Evolutionary conservation across 92 coral and sea anemone species (phyloP), one percentile per base, ranked within the genome.

Genomic region (Zoanthus sociatus): DNA sequence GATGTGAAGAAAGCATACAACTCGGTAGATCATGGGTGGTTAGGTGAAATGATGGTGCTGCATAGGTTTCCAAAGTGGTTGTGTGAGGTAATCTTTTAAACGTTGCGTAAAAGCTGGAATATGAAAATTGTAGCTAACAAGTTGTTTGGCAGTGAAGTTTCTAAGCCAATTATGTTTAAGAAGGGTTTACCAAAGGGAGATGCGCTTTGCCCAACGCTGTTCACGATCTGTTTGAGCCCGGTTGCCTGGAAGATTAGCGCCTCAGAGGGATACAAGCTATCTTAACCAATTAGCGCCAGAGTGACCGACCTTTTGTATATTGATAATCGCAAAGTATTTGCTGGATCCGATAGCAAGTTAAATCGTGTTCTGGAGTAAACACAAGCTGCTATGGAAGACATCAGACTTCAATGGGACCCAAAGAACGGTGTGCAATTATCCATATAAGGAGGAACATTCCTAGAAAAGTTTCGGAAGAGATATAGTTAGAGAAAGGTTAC

Each of bases 211-310:
- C 58, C 90, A 83, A 71, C 32, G 14, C 68, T 72, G 7, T 88
- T 83, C 53, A 83, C 89, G 16, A 55, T 50, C 56, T 83, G 75
- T 89, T 81, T 88, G 13, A 88, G 71, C 51, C 71, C 89, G 13
- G 73, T 85, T 30, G 88, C 88, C 31, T 85, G 86, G 83, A 84
- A 88, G 60, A 20, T 83, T 20, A 88, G 56, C 26, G 89, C 82
- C 55, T 26, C 91, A 47, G 87, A 79, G 68, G 91, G 89, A 14
- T 88, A 88, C 89, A 88, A 83, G 67, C 46, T 83, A 45, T 83
- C 75, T 5, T 68, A 83, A 64, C 88, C 90, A 9, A 88, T 72
- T 26, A 18, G 42, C 55, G 14, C 13, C 14, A 85, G 21, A 55
- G 74, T 44, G 9, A 84, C 66, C 15, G 37, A 50, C 48, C 64